phyloP scores from a whole-genome alignment of 2,888 invertebrate species.

The Phyto melanocephala region DNA sequence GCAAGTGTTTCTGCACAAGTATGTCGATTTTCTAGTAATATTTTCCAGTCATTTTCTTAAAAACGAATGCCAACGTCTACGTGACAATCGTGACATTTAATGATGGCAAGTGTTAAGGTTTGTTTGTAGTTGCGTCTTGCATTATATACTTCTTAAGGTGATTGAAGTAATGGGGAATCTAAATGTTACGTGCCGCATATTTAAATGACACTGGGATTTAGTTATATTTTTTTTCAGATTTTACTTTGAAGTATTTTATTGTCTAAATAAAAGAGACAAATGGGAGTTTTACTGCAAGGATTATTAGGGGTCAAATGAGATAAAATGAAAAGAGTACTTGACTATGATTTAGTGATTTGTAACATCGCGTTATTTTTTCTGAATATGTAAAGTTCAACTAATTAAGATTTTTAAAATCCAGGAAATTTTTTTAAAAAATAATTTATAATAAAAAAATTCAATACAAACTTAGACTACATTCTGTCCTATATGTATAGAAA shows the following conservation, averaged over 20 bases:
- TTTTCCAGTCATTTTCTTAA: slow-evolving; percentile 7
- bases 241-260: background rate
- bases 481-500: no score
- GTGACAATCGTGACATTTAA: slow-evolving; percentile 41
- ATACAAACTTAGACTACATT: no score
- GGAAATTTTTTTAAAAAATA: no score
- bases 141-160: background rate
- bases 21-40: background rate
- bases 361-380: no score
- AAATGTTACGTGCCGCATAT: slow-evolving; percentile 38
- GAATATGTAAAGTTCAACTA: no score
- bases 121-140: background rate
- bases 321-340: no score
- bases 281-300: background rate
- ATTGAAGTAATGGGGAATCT: background rate
- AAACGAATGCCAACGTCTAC: background rate
- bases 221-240: background rate
- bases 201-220: slow-evolving; percentile 17
- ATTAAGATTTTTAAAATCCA: no score
- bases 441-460: no score
- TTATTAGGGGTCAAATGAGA: background rate
- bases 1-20: background rate
- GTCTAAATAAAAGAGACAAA: slow-evolving; percentile 9
- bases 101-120: slow-evolving; percentile 39
- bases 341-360: no score